Conservation (phyloP, 2,113 vertebrate species). For the Alligator mississippiensis region DNA sequence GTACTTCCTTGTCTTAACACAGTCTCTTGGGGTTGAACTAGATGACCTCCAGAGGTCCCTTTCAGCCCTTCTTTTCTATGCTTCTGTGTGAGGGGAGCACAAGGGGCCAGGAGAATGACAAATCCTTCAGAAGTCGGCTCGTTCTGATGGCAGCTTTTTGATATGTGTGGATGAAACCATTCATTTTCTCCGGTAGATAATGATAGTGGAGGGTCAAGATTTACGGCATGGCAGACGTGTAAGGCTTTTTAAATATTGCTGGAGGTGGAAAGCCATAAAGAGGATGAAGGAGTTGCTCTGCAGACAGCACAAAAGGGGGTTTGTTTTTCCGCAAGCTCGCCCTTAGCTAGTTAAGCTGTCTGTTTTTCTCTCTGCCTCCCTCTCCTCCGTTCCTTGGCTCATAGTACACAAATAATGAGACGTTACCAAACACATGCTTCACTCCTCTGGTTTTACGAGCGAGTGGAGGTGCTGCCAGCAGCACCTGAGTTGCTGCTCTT, state of each 20-base stretch:
- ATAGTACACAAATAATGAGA: rapidly evolving
- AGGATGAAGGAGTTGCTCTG: conserved; percentile 48
- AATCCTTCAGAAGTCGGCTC: neutral
- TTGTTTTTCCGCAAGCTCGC: conserved; percentile 4
- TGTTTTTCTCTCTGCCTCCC: neutral
- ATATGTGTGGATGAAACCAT: neutral
- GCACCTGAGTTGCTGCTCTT: neutral
- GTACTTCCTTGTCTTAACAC: no score
- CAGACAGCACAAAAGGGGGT: conserved; percentile 36
- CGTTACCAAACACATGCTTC: neutral
- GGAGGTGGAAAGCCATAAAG: conserved; percentile 56
- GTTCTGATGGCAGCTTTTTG: neutral
- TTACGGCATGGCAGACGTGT: conserved; percentile 31
- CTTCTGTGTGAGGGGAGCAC: rapidly evolving
- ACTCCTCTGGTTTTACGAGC: neutral
- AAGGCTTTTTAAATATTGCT: conserved; percentile 35
- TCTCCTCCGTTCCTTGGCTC: neutral
- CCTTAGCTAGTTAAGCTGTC: rapidly evolving
- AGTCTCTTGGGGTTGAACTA: no score
- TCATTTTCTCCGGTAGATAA: conserved; percentile 27
- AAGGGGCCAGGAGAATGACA: neutral
- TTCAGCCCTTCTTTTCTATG: no score
- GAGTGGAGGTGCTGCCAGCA: neutral
- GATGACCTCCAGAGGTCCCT: no score
- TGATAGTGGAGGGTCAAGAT: conserved; percentile 51